A percentile compares a stretch with the other conserved stretches of the same genome.
These are phyloP conservation scores for Drosophila lowei DNA, from an alignment of 1,140 invertebrate genomes.

Conservation along the genomic window DNA sequence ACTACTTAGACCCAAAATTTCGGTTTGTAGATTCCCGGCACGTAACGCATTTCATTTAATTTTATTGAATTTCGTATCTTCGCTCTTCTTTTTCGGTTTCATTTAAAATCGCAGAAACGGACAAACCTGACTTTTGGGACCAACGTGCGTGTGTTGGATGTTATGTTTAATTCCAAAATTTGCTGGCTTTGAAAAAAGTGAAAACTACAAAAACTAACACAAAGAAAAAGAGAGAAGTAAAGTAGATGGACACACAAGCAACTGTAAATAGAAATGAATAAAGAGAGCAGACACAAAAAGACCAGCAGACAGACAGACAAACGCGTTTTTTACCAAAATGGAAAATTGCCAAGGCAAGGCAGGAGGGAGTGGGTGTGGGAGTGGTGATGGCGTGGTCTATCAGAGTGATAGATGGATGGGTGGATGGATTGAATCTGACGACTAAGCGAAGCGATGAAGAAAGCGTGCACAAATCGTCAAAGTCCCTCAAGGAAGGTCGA, in stretches of 20 bases:
- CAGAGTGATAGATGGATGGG: conserved; percentile 13
- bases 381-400: conserved; percentile 3
- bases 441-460: conserved; percentile 74
- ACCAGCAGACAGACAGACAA: conserved; percentile 21
- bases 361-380: background rate
- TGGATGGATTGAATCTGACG: conserved; percentile 52
- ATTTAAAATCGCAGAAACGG: conserved; percentile 46
- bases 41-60: conserved; percentile 42
- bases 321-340: conserved; percentile 35
- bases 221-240: too few relatives aligned
- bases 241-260: conserved; percentile 32
- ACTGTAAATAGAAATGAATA: conserved; percentile 29
- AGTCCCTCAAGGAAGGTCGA: conserved; percentile 61
- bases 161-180: conserved; percentile 37
- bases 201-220: conserved; percentile 42
- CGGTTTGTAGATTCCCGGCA: conserved; percentile 10
- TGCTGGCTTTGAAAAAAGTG: conserved; percentile 62
- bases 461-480: conserved; percentile 66
- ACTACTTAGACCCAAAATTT: conserved; percentile 19
- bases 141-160: conserved; percentile 30
- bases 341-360: conserved; percentile 30
- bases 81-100: background rate
- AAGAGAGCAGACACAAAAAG: conserved; percentile 2
- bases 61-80: conserved; percentile 28
- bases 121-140: conserved; percentile 46